Evolutionary conservation across 2,113 vertebrate species (phyloP), one percentile per base, ranked within the genome.

Genomic region (Salvelinus alpinus): DNA sequence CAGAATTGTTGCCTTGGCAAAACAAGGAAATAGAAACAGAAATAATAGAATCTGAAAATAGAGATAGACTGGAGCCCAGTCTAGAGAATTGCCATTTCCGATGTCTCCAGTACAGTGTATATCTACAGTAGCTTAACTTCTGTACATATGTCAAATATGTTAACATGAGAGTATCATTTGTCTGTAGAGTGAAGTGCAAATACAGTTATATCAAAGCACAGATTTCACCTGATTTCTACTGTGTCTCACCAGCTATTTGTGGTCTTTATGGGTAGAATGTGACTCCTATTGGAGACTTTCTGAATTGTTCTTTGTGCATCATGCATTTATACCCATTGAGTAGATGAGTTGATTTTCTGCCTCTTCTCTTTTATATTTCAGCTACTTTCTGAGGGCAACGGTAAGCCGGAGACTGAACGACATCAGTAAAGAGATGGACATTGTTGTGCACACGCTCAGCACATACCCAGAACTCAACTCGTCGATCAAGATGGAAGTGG

Each of bases 401-500:
- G 94, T 99, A 84, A 95, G 96, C 92, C 95, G 98, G 78, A 91
- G 97, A 86, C 92, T 99, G 85, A 99, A 96, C 0, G 96, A 99
- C 4, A 94, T 99, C 67, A 95, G 93, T 80, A 99, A 98, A 84
- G 98, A 99, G 89, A 95, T 96, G 95, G 97, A 98, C 83, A 97
- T 99, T 1, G 97, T 99, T 0, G 98, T 99, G 59, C 97, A 99
- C 84, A 99, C 97, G 0, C 88, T 99, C 69, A 98, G 96, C 91
- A 97, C 97, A 0, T 94, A 98, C 82, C 97, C 97, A 0, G 98
- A 99, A 84, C 94, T 99, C 84, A 99, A 98, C 90, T 99, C 97
- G 18, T 99, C 98, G 64, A 99, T 99, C 81, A 99, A 97, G 88
- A 99, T 99, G 98, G 98, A 99, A 82, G 98, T 99, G 38, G 98